Conservation (phyloP, 2,888 invertebrate genomes). For the Nesidiocoris tenuis region DNA sequence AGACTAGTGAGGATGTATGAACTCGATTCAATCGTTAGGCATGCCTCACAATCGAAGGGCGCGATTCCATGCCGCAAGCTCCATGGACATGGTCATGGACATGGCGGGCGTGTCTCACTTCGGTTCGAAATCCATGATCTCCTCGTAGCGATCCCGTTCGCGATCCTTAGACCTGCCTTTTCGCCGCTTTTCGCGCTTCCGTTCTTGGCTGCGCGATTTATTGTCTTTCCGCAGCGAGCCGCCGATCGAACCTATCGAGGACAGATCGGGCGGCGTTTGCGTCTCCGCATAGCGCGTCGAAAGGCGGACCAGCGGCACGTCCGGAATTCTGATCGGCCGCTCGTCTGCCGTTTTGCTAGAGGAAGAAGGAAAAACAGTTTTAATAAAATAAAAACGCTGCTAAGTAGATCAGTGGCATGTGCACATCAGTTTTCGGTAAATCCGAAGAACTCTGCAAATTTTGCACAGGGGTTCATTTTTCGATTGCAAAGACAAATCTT, state of each 20-base stretch:
- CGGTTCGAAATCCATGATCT: slow-evolving; percentile 24
- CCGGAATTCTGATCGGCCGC: slow-evolving; percentile 9
- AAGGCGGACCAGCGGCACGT: slow-evolving; percentile 11
- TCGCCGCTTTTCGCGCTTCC: slow-evolving; percentile 7
- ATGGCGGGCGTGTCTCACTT: slow-evolving; percentile 19
- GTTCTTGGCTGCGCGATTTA: too few relatives aligned
- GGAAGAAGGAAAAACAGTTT: not conserved
- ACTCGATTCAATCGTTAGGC: not conserved
- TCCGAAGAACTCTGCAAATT: too few relatives aligned
- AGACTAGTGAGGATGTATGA: too few relatives aligned
- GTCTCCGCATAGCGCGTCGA: slow-evolving; percentile 31
- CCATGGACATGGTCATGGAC: too few relatives aligned
- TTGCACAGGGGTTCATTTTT: too few relatives aligned
- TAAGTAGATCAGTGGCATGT: too few relatives aligned
- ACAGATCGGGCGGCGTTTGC: slow-evolving; percentile 24
- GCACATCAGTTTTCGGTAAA: too few relatives aligned
- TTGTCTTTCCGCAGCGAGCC: slow-evolving; percentile 6
- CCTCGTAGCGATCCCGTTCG: slow-evolving; percentile 34
- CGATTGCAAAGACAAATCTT: too few relatives aligned
- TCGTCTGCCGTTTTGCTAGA: slow-evolving; percentile 20
- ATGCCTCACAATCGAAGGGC: not conserved
- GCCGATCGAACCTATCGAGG: slow-evolving; percentile 4
- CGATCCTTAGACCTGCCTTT: slow-evolving; percentile 26
- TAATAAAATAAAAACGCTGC: too few relatives aligned
- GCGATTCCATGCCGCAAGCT: too few relatives aligned